These are phyloP conservation scores for Toxotes jaculatrix DNA, from an alignment of 2,113 vertebrate genomes.

Conservation along the genomic window DNA sequence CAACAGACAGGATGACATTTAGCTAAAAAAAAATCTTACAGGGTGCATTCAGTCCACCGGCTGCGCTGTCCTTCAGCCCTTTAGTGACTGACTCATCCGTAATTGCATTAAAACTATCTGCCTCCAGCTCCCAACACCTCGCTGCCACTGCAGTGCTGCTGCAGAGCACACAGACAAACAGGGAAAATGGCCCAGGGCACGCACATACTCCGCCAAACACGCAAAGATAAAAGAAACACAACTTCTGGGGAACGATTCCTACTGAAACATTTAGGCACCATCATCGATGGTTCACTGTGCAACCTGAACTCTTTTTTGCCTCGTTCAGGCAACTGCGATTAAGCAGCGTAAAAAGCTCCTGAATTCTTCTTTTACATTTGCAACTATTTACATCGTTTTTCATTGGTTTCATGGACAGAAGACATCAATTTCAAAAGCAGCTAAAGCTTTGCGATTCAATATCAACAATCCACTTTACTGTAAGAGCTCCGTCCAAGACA, in stretches of 20 bases:
- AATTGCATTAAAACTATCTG: constrained; percentile 73
- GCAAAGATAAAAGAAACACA: constrained; percentile 41
- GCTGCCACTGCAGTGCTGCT: constrained; percentile 80
- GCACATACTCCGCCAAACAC: constrained; percentile 41
- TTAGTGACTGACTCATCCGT: constrained; percentile 44
- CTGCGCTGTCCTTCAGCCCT: constrained; percentile 49
- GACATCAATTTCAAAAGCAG: constrained; percentile 69
- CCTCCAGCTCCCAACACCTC: constrained; percentile 59
- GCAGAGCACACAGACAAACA: constrained; percentile 61
- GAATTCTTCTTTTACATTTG: constrained; percentile 58
- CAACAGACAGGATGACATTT: background rate
- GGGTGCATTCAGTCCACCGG: constrained; percentile 34
- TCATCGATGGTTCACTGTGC: constrained; percentile 67
- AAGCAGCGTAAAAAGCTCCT: constrained; percentile 69
- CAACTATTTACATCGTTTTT: constrained; percentile 78
- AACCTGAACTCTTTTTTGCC: constrained; percentile 69
- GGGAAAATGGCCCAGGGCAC: constrained; percentile 27
- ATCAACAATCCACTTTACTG: constrained; percentile 54
- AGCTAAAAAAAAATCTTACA: constrained; percentile 6
- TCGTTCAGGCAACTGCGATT: constrained; percentile 51
- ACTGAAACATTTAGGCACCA: constrained; percentile 64
- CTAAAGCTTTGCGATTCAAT: constrained; percentile 64
- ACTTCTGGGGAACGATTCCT: constrained; percentile 32
- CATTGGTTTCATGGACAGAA: constrained; percentile 60
- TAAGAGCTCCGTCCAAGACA: constrained; percentile 49